Evolutionary conservation across 1,140 invertebrate genomes (phyloP).

Genomic region (Lasioglossum albipes): DNA sequence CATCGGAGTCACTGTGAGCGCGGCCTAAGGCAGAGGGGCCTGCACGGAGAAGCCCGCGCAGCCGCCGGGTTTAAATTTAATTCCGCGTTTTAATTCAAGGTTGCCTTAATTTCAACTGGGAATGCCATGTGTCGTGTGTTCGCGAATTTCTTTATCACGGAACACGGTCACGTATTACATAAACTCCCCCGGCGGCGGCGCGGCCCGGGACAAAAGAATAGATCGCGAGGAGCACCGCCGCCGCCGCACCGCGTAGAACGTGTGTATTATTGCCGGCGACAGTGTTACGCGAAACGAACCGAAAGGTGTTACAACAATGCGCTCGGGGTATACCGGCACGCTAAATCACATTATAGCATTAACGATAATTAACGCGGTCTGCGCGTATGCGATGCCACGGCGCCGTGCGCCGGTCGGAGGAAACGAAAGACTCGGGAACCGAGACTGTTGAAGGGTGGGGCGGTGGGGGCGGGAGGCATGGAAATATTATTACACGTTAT

Average conservation of each 20-base stretch:
- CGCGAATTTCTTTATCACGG: conserved; percentile 8
- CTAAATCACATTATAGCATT: conserved; percentile 14
- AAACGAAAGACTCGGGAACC: background rate
- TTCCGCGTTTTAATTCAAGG: conserved; percentile 13
- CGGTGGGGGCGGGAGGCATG: too few relatives aligned
- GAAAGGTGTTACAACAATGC: conserved; percentile 14
- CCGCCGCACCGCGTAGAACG: background rate
- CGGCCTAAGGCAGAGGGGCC: background rate
- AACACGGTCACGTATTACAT: conserved; percentile 3
- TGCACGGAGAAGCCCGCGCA: background rate
- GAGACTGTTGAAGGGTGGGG: too few relatives aligned
- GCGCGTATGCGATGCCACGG: background rate
- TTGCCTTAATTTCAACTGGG: background rate
- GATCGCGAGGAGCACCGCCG: background rate
- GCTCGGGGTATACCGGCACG: background rate
- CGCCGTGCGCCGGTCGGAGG: background rate
- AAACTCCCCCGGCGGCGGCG: background rate
- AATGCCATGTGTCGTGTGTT: background rate
- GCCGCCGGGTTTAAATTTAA: background rate
- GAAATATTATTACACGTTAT: background rate
- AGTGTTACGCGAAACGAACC: background rate
- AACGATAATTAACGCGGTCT: conserved; percentile 10
- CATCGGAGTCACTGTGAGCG: too few relatives aligned
- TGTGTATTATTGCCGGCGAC: background rate
- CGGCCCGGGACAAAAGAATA: background rate